phyloP scores from a whole-genome alignment of 1,140 invertebrate genomes.

The Varroa destructor region DNA sequence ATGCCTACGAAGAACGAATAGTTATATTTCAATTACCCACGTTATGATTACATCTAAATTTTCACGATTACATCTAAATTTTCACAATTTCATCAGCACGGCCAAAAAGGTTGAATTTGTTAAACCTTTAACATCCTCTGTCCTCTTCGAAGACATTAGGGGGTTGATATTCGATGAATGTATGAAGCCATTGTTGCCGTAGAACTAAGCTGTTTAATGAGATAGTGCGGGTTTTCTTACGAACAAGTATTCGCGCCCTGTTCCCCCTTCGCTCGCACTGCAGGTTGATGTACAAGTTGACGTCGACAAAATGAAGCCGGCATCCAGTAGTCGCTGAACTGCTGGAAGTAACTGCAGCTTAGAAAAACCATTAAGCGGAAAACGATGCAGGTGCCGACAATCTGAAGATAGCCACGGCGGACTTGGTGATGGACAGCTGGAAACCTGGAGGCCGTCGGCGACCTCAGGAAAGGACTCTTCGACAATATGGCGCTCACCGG shows the following conservation, averaged over 20 bases:
- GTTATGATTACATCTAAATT: no score
- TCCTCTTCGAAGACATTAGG: no score
- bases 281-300: conserved; percentile 71
- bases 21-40: no score
- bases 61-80: no score
- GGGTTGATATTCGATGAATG: no score
- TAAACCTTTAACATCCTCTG: no score
- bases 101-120: no score
- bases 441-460: conserved; percentile 62
- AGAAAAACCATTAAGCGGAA: conserved; percentile 80
- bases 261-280: conserved; percentile 71
- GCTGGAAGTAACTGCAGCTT: conserved; percentile 80
- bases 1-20: no score
- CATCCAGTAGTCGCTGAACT: conserved; percentile 66
- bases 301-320: conserved; percentile 62
- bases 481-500: conserved; percentile 41
- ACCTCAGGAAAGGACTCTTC: conserved; percentile 66
- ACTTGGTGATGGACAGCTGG: conserved; percentile 44
- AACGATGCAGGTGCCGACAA: conserved; percentile 67
- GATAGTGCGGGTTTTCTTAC: conserved; percentile 44
- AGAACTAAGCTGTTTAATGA: no score
- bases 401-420: conserved; percentile 68
- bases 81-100: no score
- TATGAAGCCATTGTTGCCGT: no score
- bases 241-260: conserved; percentile 78